Conservation (phyloP, 2,888 invertebrate genomes). For the Nasonia oneida region DNA sequence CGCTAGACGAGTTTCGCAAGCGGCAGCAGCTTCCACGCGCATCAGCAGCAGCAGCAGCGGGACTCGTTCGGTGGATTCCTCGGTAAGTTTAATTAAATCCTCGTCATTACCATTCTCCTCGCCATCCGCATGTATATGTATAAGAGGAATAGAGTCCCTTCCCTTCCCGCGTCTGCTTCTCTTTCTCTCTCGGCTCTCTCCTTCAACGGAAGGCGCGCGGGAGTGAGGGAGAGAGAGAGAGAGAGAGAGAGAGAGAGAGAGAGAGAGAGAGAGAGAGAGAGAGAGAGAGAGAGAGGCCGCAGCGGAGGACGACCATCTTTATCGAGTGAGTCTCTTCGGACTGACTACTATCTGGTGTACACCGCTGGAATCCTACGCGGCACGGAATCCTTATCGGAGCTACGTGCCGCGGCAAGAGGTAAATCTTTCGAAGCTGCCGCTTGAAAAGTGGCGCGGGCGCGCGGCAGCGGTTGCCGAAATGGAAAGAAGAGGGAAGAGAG, state of each 20-base stretch:
- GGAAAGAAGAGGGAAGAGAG: neutral
- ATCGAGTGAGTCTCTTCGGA: constrained; percentile 25
- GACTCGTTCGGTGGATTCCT: constrained; percentile 33
- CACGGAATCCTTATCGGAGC: constrained; percentile 42
- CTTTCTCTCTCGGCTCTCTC: neutral
- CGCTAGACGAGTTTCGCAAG: constrained; percentile 42
- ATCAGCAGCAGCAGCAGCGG: neutral
- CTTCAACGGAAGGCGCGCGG: neutral
- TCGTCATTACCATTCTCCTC: constrained; percentile 48
- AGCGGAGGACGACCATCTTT: neutral
- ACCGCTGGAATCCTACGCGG: neutral
- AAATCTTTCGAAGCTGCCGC: constrained; percentile 28
- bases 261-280: neutral
- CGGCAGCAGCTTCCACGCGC: neutral
- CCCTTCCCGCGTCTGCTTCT: neutral
- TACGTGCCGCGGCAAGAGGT: constrained; percentile 26
- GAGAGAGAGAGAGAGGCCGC: neutral
- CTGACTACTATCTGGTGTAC: neutral
- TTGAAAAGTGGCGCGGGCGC: neutral
- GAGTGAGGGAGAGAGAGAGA: neutral
- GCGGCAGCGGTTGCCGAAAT: neutral
- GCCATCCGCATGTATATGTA: constrained; percentile 42
- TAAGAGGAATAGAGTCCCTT: constrained; percentile 6
- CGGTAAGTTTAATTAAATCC: constrained; percentile 54
- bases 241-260: neutral